Base-by-base conservation (phyloP, 2,113 vertebrate species). In the Micronycteris hirsuta region DNA sequence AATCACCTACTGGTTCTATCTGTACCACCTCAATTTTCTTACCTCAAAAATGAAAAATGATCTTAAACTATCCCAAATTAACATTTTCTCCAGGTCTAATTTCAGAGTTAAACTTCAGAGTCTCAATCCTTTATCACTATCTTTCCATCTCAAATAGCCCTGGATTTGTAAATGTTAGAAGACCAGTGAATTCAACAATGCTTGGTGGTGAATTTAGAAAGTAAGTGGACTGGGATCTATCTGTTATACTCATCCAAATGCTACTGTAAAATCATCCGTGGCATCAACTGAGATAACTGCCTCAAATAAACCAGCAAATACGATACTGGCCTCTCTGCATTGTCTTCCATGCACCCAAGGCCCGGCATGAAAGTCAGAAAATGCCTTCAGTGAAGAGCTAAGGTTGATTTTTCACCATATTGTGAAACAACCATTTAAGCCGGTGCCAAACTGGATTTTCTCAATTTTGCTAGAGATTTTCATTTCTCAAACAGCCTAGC, bases 401-500 rank as follows among this genome's bases (percentile, higher is more conserved):
- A 49, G 6, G 58, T 17, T 38, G 73, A 45, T 10, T 70, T 91
- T 84, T 52, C 95, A 70, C 15, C 28, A 38, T 68, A 74, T 54
- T 24, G 7, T 38, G 17, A 91, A 95, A 56, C 3, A 70, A 11
- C 17, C 24, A 26, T 38, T 80, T 49, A 70, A 89, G 63, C 70
- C 91, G n/a, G n/a, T 58, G 36, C 38, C 22, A 56, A 81, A 76
- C 28, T 68, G 88, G 71, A 63, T 61, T 96, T 91, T 93, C 65
- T 94, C 0, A 1, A 91, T 94, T 93, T 74, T 83, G 38, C 61
- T 93, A 91, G 93, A 92, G 38, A 77, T 49, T 89, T 95, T 97
- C 43, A 78, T 83, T 93, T 83, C 33, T 82, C 71, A 91, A 95
- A 83, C 31, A 94, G 14, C 65, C 82, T 8, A 93, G 61, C 33